Evolutionary conservation across 1,140 invertebrate genomes (phyloP), one percentile per base, ranked within the genome.

Genomic region (Drosophila watanabei): DNA sequence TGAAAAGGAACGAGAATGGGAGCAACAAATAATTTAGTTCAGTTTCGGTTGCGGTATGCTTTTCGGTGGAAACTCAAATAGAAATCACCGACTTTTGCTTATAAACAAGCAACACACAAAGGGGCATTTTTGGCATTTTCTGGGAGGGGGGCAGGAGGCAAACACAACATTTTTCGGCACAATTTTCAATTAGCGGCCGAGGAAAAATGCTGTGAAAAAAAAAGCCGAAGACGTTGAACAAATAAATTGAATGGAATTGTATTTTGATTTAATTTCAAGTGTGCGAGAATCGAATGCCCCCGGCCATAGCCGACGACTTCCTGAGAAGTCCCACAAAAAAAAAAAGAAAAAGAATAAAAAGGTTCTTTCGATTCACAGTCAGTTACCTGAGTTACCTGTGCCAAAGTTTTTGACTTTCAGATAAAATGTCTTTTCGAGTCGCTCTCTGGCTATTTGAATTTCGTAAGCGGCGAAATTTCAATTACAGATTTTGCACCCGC

Each of bases 401-500:
- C 6, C 13, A 63, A 79, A 60, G 64, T 68, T 77, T 70, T 87
- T 69, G 85, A 84, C 81, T 88, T 88, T 68, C 62, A 89, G 69
- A 89, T 89, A 66, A 80, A 65, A 39, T 46, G 11, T 57, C 80
- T 49, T 56, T 59, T 59, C 32, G n/a, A 57, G 60, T 37, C 18
- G 33, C 35, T 49, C 35, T 49, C 30, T 41, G 13, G 30, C 24
- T 57, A 72, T 79, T 79, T 60, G 64, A 70, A 78, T 71, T 79
- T 79, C 75, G 76, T 79, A 79, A 79, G 75, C 75, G 66, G 65
- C 66, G 32, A 61, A 75, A 88, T 88, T 90, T 88, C 73, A 89
- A 88, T 88, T 76, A 75, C 85, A 89, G 79, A 88, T 88, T 88
- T 81, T 88, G 85, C 81, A 89, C 85, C 61, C 60, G 70, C 43